Base-by-base conservation (phyloP, 2,113 vertebrate species). In the Cynocephalus volans region DNA sequence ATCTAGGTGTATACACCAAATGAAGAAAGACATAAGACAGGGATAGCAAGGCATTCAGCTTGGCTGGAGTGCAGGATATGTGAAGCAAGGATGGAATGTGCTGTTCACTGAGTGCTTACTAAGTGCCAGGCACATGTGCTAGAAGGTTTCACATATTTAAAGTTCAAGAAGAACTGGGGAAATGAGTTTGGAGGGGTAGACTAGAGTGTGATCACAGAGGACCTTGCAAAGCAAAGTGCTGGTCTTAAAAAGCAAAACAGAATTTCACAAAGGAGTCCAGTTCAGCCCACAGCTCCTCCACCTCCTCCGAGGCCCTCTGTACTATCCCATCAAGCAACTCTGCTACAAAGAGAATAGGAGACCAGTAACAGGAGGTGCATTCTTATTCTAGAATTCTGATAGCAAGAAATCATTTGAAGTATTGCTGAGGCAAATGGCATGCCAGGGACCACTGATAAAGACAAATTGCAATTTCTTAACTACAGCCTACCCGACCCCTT, bases 111-210 rank as follows among this genome's bases (percentile, higher is more conserved):
- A 62, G 62, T 81, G 56, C 83, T 84, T 70, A 76, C 79, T 93
- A 79, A 70, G 75, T 88, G 65, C 83, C 84, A 96, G 80, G 81
- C 56, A 56, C 62, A 83, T n/a, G 72, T 73, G 72, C 81, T 88
- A 56, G 62, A 90, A 88, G 80, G 33, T 85, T 91, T 97, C 86
- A 77, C 24, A 79, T 73, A 69, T 50, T 90, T 75, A 94, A 82
- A 52, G 45, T 91, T 93, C 33, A 60, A 77, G 60, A 95, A 96
- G 64, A 90, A 86, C 24, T 77, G 69, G 28, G 87, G 83, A 97
- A 96, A 95, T 95, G 56, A 96, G 70, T 93, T 92, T 86, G 90
- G 90, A 95, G 85, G 93, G 56, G 70, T 4, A 79, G 77, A 69
- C 77, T 86, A 52, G 52, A 86, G 52, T 75, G 18, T 80, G 93